Evolutionary conservation across 2,113 vertebrate species (phyloP).

Genomic region (Eolophus roseicapilla): DNA sequence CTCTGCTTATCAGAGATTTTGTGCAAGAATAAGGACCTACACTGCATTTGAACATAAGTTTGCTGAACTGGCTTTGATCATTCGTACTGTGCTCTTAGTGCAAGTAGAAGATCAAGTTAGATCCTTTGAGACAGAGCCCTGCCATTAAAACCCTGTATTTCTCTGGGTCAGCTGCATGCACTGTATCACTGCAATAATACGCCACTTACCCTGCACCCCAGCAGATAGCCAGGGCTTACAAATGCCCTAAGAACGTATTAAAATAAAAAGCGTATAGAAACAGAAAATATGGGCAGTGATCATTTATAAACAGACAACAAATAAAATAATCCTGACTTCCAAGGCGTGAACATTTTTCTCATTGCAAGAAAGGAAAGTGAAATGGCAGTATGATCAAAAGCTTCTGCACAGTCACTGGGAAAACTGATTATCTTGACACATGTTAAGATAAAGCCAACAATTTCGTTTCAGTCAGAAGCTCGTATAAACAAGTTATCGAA

Average conservation of each 20-base stretch:
- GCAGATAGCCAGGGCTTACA: background rate
- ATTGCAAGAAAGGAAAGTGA: background rate
- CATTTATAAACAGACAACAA: background rate
- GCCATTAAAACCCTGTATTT: background rate
- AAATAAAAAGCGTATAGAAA: background rate
- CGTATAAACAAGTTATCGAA: background rate
- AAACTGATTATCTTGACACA: background rate
- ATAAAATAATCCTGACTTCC: background rate
- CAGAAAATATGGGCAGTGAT: background rate
- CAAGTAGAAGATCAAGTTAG: background rate
- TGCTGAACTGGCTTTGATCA: background rate
- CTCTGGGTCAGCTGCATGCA: background rate
- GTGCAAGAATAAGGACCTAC: background rate
- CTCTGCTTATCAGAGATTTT: background rate
- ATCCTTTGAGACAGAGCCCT: background rate
- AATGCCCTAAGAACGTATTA: background rate
- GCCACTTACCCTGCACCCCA: too few relatives aligned
- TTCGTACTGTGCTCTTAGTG: background rate
- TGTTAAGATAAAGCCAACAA: background rate
- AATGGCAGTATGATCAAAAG: background rate
- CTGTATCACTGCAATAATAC: too few relatives aligned
- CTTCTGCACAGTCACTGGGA: background rate
- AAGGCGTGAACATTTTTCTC: background rate
- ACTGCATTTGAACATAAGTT: background rate
- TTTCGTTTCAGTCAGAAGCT: background rate